Conservation (phyloP, 2,797 vertebrate genomes). For the Gambelia wislizenii region DNA sequence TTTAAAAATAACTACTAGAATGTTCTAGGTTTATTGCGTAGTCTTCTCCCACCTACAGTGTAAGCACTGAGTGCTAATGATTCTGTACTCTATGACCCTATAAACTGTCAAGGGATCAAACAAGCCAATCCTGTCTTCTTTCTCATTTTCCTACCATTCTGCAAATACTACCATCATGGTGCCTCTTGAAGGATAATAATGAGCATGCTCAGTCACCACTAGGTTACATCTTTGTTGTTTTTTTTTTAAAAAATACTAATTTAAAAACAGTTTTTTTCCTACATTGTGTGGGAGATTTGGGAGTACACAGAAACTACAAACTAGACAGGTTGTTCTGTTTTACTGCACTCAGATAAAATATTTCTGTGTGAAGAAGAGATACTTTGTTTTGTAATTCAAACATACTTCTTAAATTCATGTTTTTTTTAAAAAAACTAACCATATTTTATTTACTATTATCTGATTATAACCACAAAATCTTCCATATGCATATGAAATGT, state of each 20-base stretch:
- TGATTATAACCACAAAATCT: neutral
- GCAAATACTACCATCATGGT: too few relatives aligned
- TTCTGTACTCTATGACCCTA: too few relatives aligned
- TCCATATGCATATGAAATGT: neutral
- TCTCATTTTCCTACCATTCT: neutral
- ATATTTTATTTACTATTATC: neutral
- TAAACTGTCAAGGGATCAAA: neutral
- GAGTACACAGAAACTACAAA: too few relatives aligned
- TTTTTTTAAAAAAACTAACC: neutral
- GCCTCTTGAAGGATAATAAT: neutral
- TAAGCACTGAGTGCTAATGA: too few relatives aligned
- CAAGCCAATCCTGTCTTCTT: neutral
- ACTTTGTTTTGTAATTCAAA: too few relatives aligned
- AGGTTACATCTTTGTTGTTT: neutral
- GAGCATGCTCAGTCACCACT: neutral
- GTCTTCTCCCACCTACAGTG: too few relatives aligned
- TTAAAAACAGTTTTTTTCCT: neutral
- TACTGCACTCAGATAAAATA: too few relatives aligned
- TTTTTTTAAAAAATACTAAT: neutral
- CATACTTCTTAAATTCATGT: slow-evolving; percentile 4
- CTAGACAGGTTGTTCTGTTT: too few relatives aligned
- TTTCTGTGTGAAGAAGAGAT: neutral
- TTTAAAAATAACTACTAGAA: too few relatives aligned
- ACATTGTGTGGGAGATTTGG: too few relatives aligned
- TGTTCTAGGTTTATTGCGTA: too few relatives aligned